Base-by-base conservation (phyloP, 92 coral and sea anemone species). In the Epizoanthus scotinus region DNA sequence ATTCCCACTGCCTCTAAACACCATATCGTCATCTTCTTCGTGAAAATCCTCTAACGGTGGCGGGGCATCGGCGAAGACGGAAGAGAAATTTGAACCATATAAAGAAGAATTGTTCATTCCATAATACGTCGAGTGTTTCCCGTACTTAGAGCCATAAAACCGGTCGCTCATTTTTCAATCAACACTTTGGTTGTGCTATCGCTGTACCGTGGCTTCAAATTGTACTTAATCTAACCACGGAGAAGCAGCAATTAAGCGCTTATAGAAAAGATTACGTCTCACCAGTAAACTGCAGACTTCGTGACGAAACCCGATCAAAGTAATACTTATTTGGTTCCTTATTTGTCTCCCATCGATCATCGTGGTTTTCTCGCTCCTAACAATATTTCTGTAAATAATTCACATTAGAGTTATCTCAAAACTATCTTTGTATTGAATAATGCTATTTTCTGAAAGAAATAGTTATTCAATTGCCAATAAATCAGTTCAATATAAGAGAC, bases 1-100 rank as follows among this genome's bases (percentile, higher is more conserved):
- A 78, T 92, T 92, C n/a, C 24, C 84, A 34, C 79, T 89, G 60
- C 82, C 77, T 69, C 81, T 71, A 67, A 95, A 95, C 21, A 93
- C 98, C 75, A 93, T 91, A 20, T 89, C 94, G 62, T 91, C 95
- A 49, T 96, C 98, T 70, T 93, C 99, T 9, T 79, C 86, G 59
- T 60, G 78, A 34, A 89, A 88, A 63, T 96, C 99, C 42, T 96
- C 99, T 17, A 96, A 61, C 8, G 99, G 99, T n/a, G 99, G 99
- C 6, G 99, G 99, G 15, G 91, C 94, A 70, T 93, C 99, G 50
- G 99, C 99, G 55, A 94, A 92, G 56, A 96, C 94, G 26, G 98
- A 84, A 57, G 98, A 91, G 85, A 96, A 94, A 83, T 96, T 96
- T 56, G 98, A 84, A 3, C 99, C 99, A 53, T 93, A 96, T 56